These are phyloP conservation scores for Limnothrissa miodon DNA, from an alignment of 2,113 vertebrate genomes.

Conservation along the genomic window DNA sequence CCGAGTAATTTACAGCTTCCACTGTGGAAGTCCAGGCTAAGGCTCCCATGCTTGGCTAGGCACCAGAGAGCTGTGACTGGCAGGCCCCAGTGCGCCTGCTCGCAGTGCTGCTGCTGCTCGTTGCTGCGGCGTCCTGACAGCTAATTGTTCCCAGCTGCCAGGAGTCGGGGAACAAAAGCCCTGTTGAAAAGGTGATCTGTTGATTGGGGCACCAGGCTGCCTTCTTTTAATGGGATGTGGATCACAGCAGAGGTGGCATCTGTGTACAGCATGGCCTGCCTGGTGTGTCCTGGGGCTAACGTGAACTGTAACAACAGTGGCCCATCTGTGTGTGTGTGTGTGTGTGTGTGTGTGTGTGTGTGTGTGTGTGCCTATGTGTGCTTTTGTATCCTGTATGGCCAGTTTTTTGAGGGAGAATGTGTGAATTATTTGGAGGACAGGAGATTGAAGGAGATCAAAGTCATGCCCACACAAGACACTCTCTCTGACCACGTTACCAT, in stretches of 20 bases:
- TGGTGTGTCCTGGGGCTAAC: slow-evolving; percentile 34
- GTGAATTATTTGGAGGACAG: neutral
- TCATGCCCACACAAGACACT: neutral
- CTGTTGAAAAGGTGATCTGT: slow-evolving; percentile 73
- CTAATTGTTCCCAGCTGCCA: slow-evolving; percentile 75
- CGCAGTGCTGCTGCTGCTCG: neutral
- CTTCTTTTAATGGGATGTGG: slow-evolving; percentile 66
- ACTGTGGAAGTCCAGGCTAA: slow-evolving; percentile 45
- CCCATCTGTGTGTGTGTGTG: slow-evolving; percentile 52
- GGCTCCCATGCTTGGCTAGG: slow-evolving; percentile 47
- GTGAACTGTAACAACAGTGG: slow-evolving; percentile 43
- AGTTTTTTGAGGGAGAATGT: neutral
- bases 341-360: slow-evolving; percentile 14
- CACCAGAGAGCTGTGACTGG: slow-evolving; percentile 59
- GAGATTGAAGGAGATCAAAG: neutral
- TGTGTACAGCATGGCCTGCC: slow-evolving; percentile 58
- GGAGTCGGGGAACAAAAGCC: slow-evolving; percentile 66
- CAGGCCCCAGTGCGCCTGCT: slow-evolving; percentile 44
- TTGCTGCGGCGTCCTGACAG: slow-evolving; percentile 59
- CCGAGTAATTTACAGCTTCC: slow-evolving; percentile 48
- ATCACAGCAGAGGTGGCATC: slow-evolving; percentile 69
- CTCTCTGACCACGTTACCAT: neutral
- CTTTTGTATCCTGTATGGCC: neutral
- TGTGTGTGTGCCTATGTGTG: slow-evolving; percentile 9
- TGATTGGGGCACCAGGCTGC: slow-evolving; percentile 63